phyloP scores from a whole-genome alignment of 2,888 invertebrate species.

The Limnephilus marmoratus region DNA sequence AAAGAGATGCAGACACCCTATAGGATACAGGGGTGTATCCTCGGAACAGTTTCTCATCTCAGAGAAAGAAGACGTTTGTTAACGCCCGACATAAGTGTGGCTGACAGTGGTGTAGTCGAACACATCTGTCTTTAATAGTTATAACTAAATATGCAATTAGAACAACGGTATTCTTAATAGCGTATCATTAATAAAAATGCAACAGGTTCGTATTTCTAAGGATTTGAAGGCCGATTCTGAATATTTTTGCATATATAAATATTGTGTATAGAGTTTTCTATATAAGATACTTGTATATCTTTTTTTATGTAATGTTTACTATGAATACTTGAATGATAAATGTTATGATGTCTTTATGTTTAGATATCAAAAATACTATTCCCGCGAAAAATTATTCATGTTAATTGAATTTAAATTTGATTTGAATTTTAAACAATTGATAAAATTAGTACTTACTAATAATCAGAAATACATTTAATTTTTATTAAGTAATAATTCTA shows the following conservation, averaged over 20 bases:
- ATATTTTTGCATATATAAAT: neutral
- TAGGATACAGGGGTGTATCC: slow-evolving; percentile 24
- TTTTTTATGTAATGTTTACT: neutral
- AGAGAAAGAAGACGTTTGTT: slow-evolving; percentile 65
- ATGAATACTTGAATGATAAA: too few species aligned
- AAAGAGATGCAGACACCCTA: slow-evolving; percentile 27
- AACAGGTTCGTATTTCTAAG: neutral
- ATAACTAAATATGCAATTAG: neutral
- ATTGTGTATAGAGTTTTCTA: neutral
- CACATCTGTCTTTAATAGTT: neutral
- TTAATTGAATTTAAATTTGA: too few species aligned
- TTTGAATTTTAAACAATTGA: too few species aligned
- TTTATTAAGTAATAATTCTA: too few species aligned
- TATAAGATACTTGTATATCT: neutral
- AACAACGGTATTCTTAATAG: neutral
- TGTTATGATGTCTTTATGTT: too few species aligned
- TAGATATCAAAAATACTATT: too few species aligned
- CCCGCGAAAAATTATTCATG: too few species aligned
- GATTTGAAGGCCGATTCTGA: neutral
- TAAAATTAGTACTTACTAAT: too few species aligned
- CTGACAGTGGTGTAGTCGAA: slow-evolving; percentile 54
- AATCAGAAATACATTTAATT: too few species aligned
- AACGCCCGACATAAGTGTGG: slow-evolving; percentile 62
- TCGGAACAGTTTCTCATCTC: slow-evolving; percentile 54
- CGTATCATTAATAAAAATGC: neutral